These are phyloP conservation scores for Leucoraja ocellata DNA, from an alignment of 2,797 vertebrate species.

Conservation along the genomic window DNA sequence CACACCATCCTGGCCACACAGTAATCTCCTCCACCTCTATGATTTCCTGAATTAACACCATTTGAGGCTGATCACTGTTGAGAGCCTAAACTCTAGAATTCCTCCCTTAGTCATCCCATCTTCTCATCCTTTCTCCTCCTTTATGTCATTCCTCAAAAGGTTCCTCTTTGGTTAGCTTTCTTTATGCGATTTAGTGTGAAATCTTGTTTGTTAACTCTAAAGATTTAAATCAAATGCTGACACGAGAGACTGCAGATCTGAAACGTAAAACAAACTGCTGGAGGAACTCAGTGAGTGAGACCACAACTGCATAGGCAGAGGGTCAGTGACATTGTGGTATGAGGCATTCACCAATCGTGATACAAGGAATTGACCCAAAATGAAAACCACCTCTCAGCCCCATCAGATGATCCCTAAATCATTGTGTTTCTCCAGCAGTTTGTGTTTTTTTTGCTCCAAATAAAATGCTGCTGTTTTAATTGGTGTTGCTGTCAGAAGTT, in stretches of 20 bases:
- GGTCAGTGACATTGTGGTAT: no score
- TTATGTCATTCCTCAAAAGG: not conserved
- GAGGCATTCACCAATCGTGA: not conserved
- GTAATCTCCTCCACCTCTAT: not conserved
- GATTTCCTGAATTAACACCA: no score
- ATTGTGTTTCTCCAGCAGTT: not conserved
- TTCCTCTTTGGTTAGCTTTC: not conserved
- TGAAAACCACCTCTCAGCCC: not conserved
- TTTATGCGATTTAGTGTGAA: not conserved
- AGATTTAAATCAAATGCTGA: no score
- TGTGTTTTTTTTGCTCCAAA: not conserved
- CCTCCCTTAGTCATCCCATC: no score
- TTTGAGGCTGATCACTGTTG: no score
- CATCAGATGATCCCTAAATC: not conserved
- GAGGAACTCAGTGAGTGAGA: no score
- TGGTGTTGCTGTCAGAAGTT: not conserved
- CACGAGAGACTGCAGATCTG: no score
- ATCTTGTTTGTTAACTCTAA: no score
- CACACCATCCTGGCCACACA: no score
- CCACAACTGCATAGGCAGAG: no score
- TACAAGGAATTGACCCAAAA: not conserved
- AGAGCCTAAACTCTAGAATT: no score
- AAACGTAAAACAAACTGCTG: no score
- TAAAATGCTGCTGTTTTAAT: not conserved
- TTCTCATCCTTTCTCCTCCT: not conserved